These are phyloP conservation scores for Sialia sialis DNA, from an alignment of 2,113 vertebrate genomes.

Conservation along the genomic window DNA sequence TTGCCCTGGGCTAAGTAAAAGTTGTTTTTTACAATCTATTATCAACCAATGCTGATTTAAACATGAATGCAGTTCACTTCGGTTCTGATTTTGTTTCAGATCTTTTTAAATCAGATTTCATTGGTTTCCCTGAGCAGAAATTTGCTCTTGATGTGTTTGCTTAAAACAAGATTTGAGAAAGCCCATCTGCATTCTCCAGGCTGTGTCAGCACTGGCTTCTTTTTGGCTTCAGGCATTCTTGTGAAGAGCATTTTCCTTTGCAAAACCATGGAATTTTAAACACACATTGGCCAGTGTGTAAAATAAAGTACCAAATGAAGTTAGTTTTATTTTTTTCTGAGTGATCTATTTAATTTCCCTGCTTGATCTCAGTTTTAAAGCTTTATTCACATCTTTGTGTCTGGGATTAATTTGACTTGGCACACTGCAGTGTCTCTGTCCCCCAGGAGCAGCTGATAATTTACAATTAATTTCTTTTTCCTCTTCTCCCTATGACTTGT, in stretches of 20 bases:
- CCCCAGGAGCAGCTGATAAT: conserved; percentile 53
- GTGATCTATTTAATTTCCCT: conserved; percentile 32
- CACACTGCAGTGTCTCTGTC: conserved; percentile 17
- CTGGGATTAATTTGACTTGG: conserved; percentile 58
- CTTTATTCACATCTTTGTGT: conserved; percentile 37
- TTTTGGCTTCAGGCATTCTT: background rate
- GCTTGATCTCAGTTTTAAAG: background rate
- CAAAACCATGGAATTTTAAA: background rate
- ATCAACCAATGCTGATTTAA: background rate
- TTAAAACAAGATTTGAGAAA: background rate
- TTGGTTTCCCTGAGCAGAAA: background rate
- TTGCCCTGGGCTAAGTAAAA: background rate
- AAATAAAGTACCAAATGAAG: background rate
- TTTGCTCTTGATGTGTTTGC: background rate
- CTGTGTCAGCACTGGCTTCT: background rate
- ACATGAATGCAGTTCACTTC: background rate
- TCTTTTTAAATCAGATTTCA: background rate
- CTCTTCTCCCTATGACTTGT: background rate
- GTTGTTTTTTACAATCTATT: background rate
- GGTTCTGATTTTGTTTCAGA: background rate
- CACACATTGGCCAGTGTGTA: background rate
- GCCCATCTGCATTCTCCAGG: background rate
- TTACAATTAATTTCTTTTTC: conserved; percentile 30
- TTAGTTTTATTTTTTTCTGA: background rate
- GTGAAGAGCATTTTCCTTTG: background rate